These are phyloP conservation scores for Neocrepidodera transversa DNA, from an alignment of 2,888 invertebrate species.

Conservation along the genomic window DNA sequence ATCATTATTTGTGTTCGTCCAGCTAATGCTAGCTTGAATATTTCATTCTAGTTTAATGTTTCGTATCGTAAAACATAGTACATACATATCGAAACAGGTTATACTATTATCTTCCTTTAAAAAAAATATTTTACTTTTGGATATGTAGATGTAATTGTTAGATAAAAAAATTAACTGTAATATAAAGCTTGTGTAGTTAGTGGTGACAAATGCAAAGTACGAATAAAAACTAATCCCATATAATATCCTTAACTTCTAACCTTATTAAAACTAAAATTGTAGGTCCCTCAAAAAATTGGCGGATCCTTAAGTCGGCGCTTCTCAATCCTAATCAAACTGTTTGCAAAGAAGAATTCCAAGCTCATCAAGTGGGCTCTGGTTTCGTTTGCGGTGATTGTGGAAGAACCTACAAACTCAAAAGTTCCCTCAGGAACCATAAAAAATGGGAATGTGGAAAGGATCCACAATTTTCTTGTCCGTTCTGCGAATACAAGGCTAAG, in stretches of 20 bases:
- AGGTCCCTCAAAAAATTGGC: constrained; percentile 6
- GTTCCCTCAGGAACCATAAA: constrained; percentile 44
- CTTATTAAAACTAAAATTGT: constrained; percentile 11
- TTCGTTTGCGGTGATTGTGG: constrained; percentile 84
- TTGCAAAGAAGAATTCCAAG: not conserved
- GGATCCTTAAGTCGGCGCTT: constrained; percentile 31
- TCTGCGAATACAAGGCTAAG: constrained; percentile 44
- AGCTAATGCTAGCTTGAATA: no score
- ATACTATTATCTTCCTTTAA: no score
- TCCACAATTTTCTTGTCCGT: constrained; percentile 42
- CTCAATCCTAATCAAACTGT: constrained; percentile 18
- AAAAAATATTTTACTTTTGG: no score
- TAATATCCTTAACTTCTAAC: not conserved
- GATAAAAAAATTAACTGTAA: no score
- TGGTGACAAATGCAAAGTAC: not conserved
- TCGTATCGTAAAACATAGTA: no score
- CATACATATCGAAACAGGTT: no score
- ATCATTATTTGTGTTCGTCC: no score
- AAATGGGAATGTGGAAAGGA: constrained; percentile 46
- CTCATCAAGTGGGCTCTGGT: constrained; percentile 48
- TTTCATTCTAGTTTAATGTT: no score
- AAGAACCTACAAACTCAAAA: constrained; percentile 70
- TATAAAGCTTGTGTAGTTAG: no score
- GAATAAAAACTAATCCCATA: not conserved
- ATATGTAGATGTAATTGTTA: no score